Conservation (phyloP, 1,140 invertebrate species). For the Macrotrachela quadricornifera region DNA sequence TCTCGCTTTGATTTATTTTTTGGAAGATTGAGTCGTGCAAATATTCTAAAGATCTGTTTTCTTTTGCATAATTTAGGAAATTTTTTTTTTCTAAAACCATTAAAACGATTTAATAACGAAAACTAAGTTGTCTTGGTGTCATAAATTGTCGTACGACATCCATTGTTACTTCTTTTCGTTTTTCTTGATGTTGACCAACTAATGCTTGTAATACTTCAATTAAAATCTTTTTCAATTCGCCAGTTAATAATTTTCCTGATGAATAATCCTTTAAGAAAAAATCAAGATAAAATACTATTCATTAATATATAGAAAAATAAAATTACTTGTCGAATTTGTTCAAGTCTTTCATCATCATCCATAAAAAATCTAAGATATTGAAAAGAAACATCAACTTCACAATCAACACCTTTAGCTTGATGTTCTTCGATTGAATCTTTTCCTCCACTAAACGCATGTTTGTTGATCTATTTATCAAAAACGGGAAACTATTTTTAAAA, state of each 20-base stretch:
- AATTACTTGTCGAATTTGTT: conserved; percentile 48
- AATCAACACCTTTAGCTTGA: conserved; percentile 62
- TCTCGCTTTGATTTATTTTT: too few relatives aligned
- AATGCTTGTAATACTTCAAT: conserved; percentile 53
- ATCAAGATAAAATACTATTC: neutral
- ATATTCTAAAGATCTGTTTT: too few relatives aligned
- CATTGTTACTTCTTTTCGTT: conserved; percentile 48
- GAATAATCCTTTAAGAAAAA: conserved; percentile 48
- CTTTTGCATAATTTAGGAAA: too few relatives aligned
- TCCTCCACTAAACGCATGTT: conserved; percentile 93
- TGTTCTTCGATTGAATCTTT: conserved; percentile 78
- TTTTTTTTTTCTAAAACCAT: too few relatives aligned
- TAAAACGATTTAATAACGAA: too few relatives aligned
- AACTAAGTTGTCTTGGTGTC: conserved; percentile 52
- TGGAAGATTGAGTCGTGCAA: too few relatives aligned
- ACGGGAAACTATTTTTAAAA: too few relatives aligned
- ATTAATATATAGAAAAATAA: neutral
- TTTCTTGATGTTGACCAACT: conserved; percentile 56
- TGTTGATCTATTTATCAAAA: conserved; percentile 52
- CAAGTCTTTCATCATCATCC: conserved; percentile 69
- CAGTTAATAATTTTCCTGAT: conserved; percentile 68
- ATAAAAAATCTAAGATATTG: conserved; percentile 87
- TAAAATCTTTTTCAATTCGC: conserved; percentile 72
- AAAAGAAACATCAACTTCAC: conserved; percentile 78
- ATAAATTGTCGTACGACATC: conserved; percentile 61